These are phyloP conservation scores for Grus americana DNA, from an alignment of 2,113 vertebrate genomes.

Conservation along the genomic window DNA sequence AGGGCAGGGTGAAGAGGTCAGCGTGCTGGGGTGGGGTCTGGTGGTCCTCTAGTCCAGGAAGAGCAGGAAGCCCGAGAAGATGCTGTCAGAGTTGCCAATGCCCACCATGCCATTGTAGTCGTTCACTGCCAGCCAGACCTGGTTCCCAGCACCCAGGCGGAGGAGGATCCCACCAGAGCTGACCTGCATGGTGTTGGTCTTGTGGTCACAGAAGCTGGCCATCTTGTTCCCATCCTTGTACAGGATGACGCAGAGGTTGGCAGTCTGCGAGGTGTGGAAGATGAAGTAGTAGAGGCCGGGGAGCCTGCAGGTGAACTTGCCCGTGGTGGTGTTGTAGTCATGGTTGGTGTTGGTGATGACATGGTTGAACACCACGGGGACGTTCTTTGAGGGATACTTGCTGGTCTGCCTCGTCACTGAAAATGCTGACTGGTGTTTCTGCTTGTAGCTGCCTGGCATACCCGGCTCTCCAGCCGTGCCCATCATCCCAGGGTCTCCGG, in stretches of 20 bases:
- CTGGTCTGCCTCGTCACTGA: slow-evolving; percentile 68
- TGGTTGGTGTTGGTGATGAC: slow-evolving; percentile 74
- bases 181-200: slow-evolving; percentile 71
- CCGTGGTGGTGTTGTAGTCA: slow-evolving; percentile 65
- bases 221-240: not conserved
- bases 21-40: not conserved
- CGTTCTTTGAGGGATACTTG: not conserved
- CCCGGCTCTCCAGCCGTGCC: slow-evolving; percentile 58
- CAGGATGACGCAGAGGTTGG: slow-evolving; percentile 77
- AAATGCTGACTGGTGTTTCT: slow-evolving; percentile 77
- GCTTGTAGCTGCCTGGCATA: slow-evolving; percentile 51
- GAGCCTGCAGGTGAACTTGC: slow-evolving; percentile 79
- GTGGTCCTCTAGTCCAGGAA: slow-evolving; percentile 72
- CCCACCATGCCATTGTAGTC: slow-evolving; percentile 82
- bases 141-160: slow-evolving; percentile 10
- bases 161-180: slow-evolving; percentile 77
- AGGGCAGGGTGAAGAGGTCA: accelerated
- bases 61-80: slow-evolving; percentile 87
- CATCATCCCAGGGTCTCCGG: not conserved
- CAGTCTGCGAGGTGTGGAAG: slow-evolving; percentile 70
- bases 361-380: slow-evolving; percentile 67
- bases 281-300: slow-evolving; percentile 83
- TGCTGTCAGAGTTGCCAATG: slow-evolving; percentile 53
- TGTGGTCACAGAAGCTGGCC: slow-evolving; percentile 82
- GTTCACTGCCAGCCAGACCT: slow-evolving; percentile 79